Evolutionary conservation across 1,140 invertebrate species (phyloP).

Genomic region (Polypedilum vanderplanki): DNA sequence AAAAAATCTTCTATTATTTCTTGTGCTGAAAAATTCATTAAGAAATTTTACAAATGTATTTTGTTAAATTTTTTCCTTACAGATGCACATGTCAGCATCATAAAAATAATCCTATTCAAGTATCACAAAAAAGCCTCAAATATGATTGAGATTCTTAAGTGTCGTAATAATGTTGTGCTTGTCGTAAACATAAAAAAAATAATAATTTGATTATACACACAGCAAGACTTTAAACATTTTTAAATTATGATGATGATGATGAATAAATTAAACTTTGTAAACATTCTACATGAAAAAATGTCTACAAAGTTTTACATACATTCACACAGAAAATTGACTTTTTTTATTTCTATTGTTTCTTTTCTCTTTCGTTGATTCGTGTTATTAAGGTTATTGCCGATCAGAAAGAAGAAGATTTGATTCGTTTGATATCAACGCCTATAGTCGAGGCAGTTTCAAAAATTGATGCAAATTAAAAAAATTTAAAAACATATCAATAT

Average conservation of each 20-base stretch:
- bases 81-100: slow-evolving; percentile 11
- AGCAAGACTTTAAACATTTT: not conserved
- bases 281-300: too few species aligned
- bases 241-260: not conserved
- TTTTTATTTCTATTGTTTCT: not conserved
- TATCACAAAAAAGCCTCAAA: slow-evolving; percentile 17
- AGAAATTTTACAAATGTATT: too few species aligned
- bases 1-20: too few species aligned
- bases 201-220: slow-evolving; percentile 6
- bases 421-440: slow-evolving; percentile 52
- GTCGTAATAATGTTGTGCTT: slow-evolving; percentile 17
- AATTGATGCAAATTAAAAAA: not conserved
- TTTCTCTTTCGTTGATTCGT: not conserved
- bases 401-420: slow-evolving; percentile 76
- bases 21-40: slow-evolving; percentile 2
- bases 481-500: not conserved
- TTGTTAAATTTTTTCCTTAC: not conserved
- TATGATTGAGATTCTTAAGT: slow-evolving; percentile 18
- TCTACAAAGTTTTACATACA: too few species aligned
- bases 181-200: not conserved
- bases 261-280: not conserved
- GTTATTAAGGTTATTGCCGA: slow-evolving; percentile 16
- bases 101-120: not conserved
- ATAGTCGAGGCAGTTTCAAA: slow-evolving; percentile 21
- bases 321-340: not conserved